Evolutionary conservation across 2,797 vertebrate genomes (phyloP).

Genomic region (Ctenopoma kingsleyae): DNA sequence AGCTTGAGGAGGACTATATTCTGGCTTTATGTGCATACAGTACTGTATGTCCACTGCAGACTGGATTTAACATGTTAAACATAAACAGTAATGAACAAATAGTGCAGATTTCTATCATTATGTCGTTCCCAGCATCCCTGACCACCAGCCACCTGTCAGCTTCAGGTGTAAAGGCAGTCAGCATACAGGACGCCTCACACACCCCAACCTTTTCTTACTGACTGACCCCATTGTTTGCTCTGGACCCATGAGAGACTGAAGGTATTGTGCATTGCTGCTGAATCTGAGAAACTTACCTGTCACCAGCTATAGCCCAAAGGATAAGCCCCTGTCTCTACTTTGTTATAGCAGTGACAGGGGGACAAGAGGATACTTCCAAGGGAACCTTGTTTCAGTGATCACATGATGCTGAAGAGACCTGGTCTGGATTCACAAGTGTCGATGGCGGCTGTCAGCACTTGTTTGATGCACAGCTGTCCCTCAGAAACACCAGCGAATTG

Average conservation of each 20-base stretch:
- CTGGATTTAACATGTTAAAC: constrained; percentile 24
- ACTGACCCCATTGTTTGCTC: constrained; percentile 64
- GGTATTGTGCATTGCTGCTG: constrained; percentile 71
- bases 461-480: constrained; percentile 58
- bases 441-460: constrained; percentile 72
- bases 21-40: constrained; percentile 12
- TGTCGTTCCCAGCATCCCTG: not conserved
- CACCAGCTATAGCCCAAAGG: constrained; percentile 67
- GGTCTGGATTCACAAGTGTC: constrained; percentile 75
- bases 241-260: constrained; percentile 62
- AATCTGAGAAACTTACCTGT: constrained; percentile 72
- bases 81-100: not conserved
- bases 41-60: constrained; percentile 24
- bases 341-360: constrained; percentile 61
- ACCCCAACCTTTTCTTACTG: constrained; percentile 33
- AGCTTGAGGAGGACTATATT: not conserved
- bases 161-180: constrained; percentile 50
- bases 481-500: constrained; percentile 26
- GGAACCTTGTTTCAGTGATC: constrained; percentile 76
- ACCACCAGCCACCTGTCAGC: constrained; percentile 23
- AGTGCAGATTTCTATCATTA: not conserved
- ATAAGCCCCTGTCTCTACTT: constrained; percentile 63
- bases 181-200: not conserved
- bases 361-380: constrained; percentile 70
- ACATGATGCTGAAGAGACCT: constrained; percentile 76